Percentiles rank a stretch among this genome's conserved stretches.
Evolutionary conservation across 2,888 invertebrate species (phyloP).

Genomic region (Mesodorylaimus sp.): DNA sequence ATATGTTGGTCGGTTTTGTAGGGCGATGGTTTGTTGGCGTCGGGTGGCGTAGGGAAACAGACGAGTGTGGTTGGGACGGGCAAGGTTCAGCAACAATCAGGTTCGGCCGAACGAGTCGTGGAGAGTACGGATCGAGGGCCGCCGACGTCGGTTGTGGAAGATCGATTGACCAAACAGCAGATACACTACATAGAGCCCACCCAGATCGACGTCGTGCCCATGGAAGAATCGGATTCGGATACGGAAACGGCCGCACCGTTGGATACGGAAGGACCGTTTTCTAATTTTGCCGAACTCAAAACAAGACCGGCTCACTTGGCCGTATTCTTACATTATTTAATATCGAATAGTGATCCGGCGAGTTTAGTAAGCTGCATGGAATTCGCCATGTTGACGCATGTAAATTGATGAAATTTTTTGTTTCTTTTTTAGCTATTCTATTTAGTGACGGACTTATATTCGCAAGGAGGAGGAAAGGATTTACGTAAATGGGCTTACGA

Average conservation of each 20-base stretch:
- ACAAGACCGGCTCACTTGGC: slow-evolving; percentile 75
- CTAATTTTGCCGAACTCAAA: slow-evolving; percentile 57
- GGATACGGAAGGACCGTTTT: slow-evolving; percentile 73
- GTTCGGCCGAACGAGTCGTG: too few species aligned
- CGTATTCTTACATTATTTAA: slow-evolving; percentile 75
- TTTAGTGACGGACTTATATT: slow-evolving; percentile 73
- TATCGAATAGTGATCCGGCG: slow-evolving; percentile 62
- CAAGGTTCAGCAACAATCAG: too few species aligned
- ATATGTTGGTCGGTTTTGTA: too few species aligned
- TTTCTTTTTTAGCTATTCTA: slow-evolving; percentile 48
- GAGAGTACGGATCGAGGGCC: too few species aligned
- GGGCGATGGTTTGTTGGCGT: too few species aligned
- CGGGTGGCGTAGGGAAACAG: too few species aligned
- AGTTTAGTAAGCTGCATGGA: slow-evolving; percentile 41
- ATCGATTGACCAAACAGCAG: too few species aligned
- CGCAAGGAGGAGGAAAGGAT: slow-evolving; percentile 52
- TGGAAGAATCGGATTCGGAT: slow-evolving; percentile 10
- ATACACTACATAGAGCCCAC: too few species aligned
- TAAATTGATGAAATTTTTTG: background rate
- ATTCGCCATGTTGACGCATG: too few species aligned
- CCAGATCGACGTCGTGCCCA: slow-evolving; percentile 11
- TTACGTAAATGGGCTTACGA: slow-evolving; percentile 97
- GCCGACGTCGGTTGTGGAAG: too few species aligned
- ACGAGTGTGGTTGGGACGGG: too few species aligned
- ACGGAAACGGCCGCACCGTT: slow-evolving; percentile 31